Conservation (phyloP, 2,797 vertebrate species). For the Lacerta viridis region DNA sequence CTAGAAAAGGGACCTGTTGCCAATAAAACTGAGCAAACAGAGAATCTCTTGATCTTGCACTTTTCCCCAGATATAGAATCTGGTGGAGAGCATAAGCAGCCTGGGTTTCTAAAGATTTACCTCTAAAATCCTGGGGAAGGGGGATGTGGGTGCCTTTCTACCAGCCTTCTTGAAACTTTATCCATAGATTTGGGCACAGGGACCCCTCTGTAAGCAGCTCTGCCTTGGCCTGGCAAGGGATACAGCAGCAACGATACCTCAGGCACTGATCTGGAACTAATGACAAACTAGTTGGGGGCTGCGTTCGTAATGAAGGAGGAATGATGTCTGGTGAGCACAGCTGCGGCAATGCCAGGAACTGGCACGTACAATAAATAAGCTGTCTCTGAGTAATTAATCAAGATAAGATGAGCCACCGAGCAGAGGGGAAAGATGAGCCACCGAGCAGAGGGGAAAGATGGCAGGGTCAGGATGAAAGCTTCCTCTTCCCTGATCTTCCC, state of each 20-base stretch:
- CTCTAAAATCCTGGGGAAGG: not conserved
- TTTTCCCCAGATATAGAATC: not conserved
- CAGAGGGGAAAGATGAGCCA: not conserved
- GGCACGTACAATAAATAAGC: not conserved
- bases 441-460: not conserved
- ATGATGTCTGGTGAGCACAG: slow-evolving; percentile 8
- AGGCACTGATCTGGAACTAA: slow-evolving; percentile 5
- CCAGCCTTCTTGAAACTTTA: not conserved
- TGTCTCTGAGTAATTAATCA: slow-evolving; percentile 8
- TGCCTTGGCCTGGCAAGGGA: not conserved
- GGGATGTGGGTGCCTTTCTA: not conserved
- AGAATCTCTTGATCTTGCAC: not conserved
- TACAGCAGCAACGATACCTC: not conserved
- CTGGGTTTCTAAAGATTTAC: not conserved
- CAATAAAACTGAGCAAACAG: not conserved
- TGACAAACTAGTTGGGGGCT: not conserved
- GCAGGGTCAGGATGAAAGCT: not conserved
- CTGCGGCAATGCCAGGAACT: slow-evolving; percentile 15
- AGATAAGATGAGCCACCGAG: not conserved
- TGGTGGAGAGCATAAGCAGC: not conserved
- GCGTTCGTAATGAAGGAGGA: slow-evolving; percentile 10
- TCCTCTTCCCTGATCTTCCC: not conserved
- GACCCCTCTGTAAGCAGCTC: not conserved
- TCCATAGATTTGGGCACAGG: not conserved
- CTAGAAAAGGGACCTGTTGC: not conserved